These are phyloP conservation scores for Lithosia quadra DNA, from an alignment of 2,888 invertebrate species.

Conservation along the genomic window DNA sequence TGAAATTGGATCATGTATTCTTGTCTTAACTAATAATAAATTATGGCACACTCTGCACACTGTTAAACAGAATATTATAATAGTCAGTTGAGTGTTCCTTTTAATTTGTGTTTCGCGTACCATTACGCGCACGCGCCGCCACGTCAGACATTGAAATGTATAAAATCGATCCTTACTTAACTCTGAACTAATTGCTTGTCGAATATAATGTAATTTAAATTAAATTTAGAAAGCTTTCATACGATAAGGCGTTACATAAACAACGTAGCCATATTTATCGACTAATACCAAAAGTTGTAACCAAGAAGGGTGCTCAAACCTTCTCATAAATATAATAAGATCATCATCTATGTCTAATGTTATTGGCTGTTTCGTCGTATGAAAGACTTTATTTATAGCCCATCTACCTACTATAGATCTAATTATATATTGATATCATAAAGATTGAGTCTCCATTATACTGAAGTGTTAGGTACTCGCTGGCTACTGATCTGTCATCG, in stretches of 20 bases:
- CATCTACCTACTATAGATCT: constrained; percentile 13
- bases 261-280: background rate
- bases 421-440: constrained; percentile 32
- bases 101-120: background rate
- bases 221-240: background rate
- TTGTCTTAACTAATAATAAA: background rate
- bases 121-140: background rate
- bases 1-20: constrained; percentile 1
- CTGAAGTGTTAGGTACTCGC: constrained; percentile 33
- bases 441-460: constrained; percentile 39
- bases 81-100: background rate
- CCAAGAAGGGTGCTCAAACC: background rate
- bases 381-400: constrained; percentile 29
- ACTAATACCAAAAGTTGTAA: background rate
- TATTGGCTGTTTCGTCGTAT: constrained; percentile 33
- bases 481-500: constrained; percentile 48
- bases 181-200: background rate
- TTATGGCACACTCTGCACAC: background rate
- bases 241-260: background rate
- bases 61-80: background rate
- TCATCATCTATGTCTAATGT: background rate
- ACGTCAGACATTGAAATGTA: background rate
- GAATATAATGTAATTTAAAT: background rate
- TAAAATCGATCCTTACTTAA: background rate
- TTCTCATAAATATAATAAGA: background rate